Evolutionary conservation across 2,888 invertebrate genomes (phyloP).

Genomic region (Nipponacmea schrenckii): DNA sequence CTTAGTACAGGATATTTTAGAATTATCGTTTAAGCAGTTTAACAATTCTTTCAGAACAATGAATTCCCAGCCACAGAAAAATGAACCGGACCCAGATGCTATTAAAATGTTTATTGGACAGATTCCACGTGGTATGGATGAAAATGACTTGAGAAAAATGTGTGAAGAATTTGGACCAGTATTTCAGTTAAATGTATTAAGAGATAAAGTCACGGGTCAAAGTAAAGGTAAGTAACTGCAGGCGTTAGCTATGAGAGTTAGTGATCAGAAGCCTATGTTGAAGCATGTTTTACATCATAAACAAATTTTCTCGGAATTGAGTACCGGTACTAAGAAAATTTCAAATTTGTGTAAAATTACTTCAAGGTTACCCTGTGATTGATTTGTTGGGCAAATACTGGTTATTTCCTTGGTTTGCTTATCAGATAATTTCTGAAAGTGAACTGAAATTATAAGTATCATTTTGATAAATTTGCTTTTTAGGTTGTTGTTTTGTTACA

Average conservation of each 20-base stretch:
- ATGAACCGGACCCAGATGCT: slow-evolving; percentile 92
- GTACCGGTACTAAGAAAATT: no score
- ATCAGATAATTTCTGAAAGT: no score
- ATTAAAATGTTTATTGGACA: slow-evolving; percentile 97
- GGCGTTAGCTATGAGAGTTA: not conserved
- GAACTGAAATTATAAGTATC: no score
- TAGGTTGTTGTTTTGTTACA: slow-evolving; percentile 99
- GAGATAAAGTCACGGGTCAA: slow-evolving; percentile 95
- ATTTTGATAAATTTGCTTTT: slow-evolving; percentile 67
- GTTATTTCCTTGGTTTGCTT: no score
- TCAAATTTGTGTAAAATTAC: no score
- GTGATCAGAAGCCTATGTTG: no score
- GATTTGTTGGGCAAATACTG: no score
- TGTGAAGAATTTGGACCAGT: slow-evolving; percentile 98
- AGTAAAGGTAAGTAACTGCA: slow-evolving; percentile 89
- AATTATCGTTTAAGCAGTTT: not conserved
- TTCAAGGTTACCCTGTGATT: no score
- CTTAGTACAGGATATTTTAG: no score
- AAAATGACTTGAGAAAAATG: slow-evolving; percentile 92
- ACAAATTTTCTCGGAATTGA: no score
- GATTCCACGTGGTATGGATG: slow-evolving; percentile 96
- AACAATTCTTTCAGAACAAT: slow-evolving; percentile 44
- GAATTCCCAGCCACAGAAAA: slow-evolving; percentile 52
- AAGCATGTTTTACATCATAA: no score
- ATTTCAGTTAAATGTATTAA: slow-evolving; percentile 96